Conservation (phyloP, 1,140 invertebrate genomes). For the Pentalonia nigronervosa region DNA sequence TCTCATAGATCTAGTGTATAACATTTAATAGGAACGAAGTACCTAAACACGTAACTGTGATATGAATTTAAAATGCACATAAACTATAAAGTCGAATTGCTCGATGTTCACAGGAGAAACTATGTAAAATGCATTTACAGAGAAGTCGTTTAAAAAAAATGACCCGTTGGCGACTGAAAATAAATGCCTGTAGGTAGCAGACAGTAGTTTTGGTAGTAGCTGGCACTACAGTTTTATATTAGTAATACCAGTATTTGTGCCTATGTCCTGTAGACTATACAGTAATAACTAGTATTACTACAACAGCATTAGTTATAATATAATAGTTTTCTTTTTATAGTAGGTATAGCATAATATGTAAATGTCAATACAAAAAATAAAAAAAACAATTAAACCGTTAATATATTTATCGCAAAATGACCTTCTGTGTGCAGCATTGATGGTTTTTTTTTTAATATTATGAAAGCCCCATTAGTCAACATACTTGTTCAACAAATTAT, state of each 20-base stretch:
- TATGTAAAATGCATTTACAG: background rate
- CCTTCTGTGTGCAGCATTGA: conserved; percentile 4
- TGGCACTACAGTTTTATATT: background rate
- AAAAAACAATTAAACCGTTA: conserved; percentile 17
- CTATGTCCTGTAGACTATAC: background rate
- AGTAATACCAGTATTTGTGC: background rate
- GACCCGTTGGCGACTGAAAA: background rate
- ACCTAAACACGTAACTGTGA: background rate
- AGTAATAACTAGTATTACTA: background rate
- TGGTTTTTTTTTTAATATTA: background rate
- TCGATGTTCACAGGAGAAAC: background rate
- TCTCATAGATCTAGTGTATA: background rate
- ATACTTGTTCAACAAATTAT: background rate
- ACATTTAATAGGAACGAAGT: background rate
- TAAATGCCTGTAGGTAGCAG: background rate
- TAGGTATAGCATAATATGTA: background rate
- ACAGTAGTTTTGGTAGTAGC: background rate
- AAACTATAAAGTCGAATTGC: background rate
- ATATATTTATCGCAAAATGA: conserved; percentile 9
- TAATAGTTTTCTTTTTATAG: background rate
- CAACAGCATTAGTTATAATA: background rate
- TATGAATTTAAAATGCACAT: background rate
- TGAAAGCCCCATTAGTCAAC: background rate
- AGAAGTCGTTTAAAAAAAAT: background rate
- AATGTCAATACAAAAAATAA: conserved; percentile 12